A percentile compares a stretch with the other conserved stretches of the same genome.
phyloP scores from a whole-genome alignment of 1,140 invertebrate genomes.

The Drosophila carrolli region DNA sequence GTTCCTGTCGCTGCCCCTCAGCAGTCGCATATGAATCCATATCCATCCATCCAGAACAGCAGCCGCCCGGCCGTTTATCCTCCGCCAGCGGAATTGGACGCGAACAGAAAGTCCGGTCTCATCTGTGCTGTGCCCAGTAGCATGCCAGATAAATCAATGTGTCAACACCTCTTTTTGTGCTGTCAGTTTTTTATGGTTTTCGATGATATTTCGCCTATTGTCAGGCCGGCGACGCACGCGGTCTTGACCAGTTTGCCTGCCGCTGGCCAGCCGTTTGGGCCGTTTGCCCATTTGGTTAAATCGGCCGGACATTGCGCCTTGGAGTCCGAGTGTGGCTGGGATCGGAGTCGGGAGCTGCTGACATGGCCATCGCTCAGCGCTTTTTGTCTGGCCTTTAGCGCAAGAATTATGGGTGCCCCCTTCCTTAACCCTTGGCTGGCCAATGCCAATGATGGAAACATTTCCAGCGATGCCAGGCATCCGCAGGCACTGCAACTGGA shows the following conservation, averaged over 20 bases:
- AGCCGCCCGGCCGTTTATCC: conserved; percentile 22
- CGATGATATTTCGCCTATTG: conserved; percentile 85
- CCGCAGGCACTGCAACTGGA: conserved; percentile 70
- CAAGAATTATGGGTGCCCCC: conserved; percentile 77
- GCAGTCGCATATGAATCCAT: conserved; percentile 67
- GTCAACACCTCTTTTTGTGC: conserved; percentile 85
- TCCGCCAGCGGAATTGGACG: background rate
- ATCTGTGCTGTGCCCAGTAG: conserved; percentile 82
- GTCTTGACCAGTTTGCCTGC: conserved; percentile 50
- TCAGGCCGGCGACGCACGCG: conserved; percentile 61
- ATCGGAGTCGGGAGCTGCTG: conserved; percentile 34
- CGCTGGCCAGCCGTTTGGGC: conserved; percentile 8
- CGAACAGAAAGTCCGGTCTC: conserved; percentile 30
- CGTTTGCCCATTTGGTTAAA: conserved; percentile 73
- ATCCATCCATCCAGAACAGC: conserved; percentile 67
- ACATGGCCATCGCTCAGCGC: conserved; percentile 63
- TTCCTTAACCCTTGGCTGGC: conserved; percentile 13
- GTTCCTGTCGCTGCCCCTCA: background rate
- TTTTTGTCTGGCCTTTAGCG: conserved; percentile 75
- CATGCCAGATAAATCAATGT: conserved; percentile 85
- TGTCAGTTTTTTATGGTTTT: conserved; percentile 84
- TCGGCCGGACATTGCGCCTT: conserved; percentile 45
- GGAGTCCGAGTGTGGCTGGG: background rate
- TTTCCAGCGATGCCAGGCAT: conserved; percentile 73
- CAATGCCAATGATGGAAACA: conserved; percentile 65